These are phyloP conservation scores for Stigmatopora nigra DNA, from an alignment of 2,113 vertebrate species.

Conservation along the genomic window DNA sequence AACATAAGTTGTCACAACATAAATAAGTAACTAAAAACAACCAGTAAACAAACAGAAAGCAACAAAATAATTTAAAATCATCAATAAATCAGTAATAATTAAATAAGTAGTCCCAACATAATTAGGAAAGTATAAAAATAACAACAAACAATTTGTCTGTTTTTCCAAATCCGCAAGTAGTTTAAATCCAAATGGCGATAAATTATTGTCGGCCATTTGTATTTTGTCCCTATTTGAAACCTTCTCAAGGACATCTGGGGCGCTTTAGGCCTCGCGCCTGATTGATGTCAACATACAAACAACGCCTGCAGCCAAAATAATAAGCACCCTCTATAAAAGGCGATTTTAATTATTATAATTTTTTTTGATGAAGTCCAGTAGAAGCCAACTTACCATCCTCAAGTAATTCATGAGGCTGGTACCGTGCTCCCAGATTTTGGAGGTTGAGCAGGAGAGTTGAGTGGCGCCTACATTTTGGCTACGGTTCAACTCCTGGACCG, in stretches of 20 bases:
- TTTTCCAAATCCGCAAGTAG: no score
- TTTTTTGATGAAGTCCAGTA: constrained; percentile 12
- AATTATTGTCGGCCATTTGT: neutral
- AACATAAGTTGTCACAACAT: no score
- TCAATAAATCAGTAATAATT: no score
- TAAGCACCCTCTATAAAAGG: constrained; percentile 10
- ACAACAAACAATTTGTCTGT: no score
- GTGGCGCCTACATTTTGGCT: constrained; percentile 96
- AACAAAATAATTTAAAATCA: no score
- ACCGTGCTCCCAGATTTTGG: constrained; percentile 98
- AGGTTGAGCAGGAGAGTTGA: constrained; percentile 91
- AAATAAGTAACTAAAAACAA: no score
- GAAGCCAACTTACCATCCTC: constrained; percentile 83
- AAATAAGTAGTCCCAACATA: no score
- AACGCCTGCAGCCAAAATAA: constrained; percentile 12
- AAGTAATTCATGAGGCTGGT: constrained; percentile 99
- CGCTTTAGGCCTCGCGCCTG: neutral
- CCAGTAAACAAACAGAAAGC: no score
- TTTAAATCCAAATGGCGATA: neutral
- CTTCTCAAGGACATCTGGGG: neutral
- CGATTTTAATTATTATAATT: neutral
- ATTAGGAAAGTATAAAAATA: no score
- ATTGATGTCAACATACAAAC: neutral
- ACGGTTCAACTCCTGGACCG: constrained; percentile 91
- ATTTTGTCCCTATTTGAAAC: neutral